Base-by-base conservation (phyloP, 2,797 vertebrate genomes). In the Anguilla anguilla region DNA sequence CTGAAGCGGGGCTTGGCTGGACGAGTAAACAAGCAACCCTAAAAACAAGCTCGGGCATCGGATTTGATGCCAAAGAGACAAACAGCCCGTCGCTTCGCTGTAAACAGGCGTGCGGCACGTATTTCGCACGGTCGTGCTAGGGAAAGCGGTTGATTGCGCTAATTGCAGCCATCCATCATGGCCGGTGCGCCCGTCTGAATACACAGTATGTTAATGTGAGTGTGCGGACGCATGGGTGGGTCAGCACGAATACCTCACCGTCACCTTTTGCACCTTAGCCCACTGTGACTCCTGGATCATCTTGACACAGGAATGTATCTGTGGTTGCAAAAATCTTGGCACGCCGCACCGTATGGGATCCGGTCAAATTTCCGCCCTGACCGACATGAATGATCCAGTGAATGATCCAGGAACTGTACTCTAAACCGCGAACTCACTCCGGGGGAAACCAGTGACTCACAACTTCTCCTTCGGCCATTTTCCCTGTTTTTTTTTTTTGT, bases 51-150 rank as follows among this genome's bases (percentile, higher is more conserved):
- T 5, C n/a, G 2, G 19, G 3, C 15, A 55, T 28, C 28, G 82
- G 53, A 17, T 57, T 19, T 11, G 46, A 49, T 7, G 13, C 22
- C 19, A 1, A 25, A 19, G 51, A 57, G 17, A 39, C n/a, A 84
- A 84, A 55, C 83, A 84, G 51, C 17, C n/a, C 19, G 51, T 15
- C 1, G 53, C 13, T 1, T 6, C 10, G 1, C 22, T 17, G 49
- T 13, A 31, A 59, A 53, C 53, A 55, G 6, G 53, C 87, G 86
- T 17, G 22, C 87, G 67, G 86, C 87, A 86, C 90, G 90, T 77
- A 89, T 81, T 93, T 94, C 91, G 83, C 93, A 93, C 81, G 3
- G 67, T 49, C 84, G 72, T 89, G 92, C 88, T 83, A 92, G 39
- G 51, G 86, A 88, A 89, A 88, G 89, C 88, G 91, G 87, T 88